Evolutionary conservation across 2,888 invertebrate genomes (phyloP).

Genomic region (Sialis fuliginosa): DNA sequence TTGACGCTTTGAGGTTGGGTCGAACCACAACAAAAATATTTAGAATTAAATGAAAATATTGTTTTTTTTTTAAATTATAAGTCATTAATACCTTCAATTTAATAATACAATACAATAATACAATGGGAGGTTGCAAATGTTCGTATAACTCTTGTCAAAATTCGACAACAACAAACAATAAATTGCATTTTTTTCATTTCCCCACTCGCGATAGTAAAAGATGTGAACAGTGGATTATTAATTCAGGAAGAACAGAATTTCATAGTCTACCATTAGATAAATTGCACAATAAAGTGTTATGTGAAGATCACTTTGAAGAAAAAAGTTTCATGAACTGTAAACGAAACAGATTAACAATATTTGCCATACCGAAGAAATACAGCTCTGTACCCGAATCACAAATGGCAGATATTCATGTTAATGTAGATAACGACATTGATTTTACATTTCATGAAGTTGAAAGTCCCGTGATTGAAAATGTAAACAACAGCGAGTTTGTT

Average conservation of each 20-base stretch:
- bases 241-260: constrained; percentile 33
- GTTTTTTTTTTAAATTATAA: neutral
- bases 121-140: constrained; percentile 42
- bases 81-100: neutral
- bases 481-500: too few relatives aligned
- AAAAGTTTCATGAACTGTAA: constrained; percentile 33
- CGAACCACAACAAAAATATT: neutral
- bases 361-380: constrained; percentile 31
- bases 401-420: neutral
- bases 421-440: neutral
- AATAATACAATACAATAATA: too few relatives aligned
- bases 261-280: constrained; percentile 35
- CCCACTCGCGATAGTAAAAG: constrained; percentile 38
- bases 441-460: neutral
- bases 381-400: too few relatives aligned
- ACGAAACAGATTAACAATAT: constrained; percentile 33
- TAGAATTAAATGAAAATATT: neutral
- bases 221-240: constrained; percentile 38
- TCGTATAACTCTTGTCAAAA: constrained; percentile 34
- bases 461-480: too few relatives aligned
- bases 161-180: constrained; percentile 27
- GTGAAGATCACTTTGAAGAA: constrained; percentile 38
- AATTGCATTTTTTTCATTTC: constrained; percentile 39
- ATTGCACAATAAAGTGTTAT: constrained; percentile 38
- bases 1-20: neutral